Evolutionary conservation across 1,140 invertebrate genomes (phyloP).

Genomic region (Leptinotarsa texana): DNA sequence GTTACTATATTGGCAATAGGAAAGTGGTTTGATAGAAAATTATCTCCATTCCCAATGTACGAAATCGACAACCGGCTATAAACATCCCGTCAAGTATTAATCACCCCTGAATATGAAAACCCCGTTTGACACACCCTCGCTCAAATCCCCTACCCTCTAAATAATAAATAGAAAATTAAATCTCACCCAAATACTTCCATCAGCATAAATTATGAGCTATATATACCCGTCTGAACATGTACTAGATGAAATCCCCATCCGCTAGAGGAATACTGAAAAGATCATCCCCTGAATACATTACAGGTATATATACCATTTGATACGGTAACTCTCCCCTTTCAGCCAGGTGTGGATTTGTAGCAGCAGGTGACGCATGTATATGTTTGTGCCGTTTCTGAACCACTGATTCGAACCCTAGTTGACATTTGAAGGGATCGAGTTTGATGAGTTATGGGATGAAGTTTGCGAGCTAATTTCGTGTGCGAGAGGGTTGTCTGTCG

Average conservation of each 20-base stretch:
- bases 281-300: slow-evolving; percentile 8
- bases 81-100: background rate
- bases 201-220: background rate
- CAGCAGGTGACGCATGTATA: slow-evolving; percentile 2
- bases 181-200: background rate
- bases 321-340: slow-evolving; percentile 3
- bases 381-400: background rate
- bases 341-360: background rate
- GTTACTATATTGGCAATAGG: no score
- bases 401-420: slow-evolving; percentile 7
- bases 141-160: background rate
- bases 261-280: background rate
- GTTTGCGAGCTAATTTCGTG: slow-evolving; percentile 1
- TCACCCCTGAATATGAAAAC: slow-evolving; percentile 5
- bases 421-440: slow-evolving; percentile 5
- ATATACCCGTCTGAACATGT: background rate
- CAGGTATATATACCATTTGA: background rate
- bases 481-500: background rate
- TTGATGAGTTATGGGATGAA: background rate
- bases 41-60: no score
- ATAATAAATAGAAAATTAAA: slow-evolving; percentile 7
- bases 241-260: background rate
- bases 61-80: no score
- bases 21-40: no score
- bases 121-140: background rate